A percentile compares a stretch with the other conserved stretches of the same genome.
phyloP scores from a whole-genome alignment of 2,797 vertebrate species.

The Syngnathus rostellatus region DNA sequence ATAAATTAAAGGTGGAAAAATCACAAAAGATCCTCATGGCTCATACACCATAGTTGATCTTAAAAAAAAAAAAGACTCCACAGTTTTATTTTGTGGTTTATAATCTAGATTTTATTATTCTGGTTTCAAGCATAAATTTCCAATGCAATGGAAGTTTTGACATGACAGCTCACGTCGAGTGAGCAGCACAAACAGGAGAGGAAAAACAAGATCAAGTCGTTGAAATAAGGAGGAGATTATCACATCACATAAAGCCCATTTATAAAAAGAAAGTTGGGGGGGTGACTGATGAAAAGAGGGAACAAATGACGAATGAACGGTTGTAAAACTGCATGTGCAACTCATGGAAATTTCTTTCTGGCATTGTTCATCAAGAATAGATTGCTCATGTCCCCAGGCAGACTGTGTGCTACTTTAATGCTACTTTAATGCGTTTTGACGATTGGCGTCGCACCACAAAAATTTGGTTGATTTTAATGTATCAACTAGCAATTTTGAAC shows the following conservation, averaged over 20 bases:
- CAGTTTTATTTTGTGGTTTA: slow-evolving; percentile 61
- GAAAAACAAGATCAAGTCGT: slow-evolving; percentile 45
- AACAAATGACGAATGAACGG: slow-evolving; percentile 9
- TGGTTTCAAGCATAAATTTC: slow-evolving; percentile 66
- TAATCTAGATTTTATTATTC: slow-evolving; percentile 68
- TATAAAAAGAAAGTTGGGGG: slow-evolving; percentile 15
- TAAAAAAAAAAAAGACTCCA: slow-evolving; percentile 32
- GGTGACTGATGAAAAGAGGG: slow-evolving; percentile 7
- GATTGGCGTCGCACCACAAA: too few species aligned
- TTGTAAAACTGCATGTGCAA: not conserved
- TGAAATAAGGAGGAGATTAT: slow-evolving; percentile 66
- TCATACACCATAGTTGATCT: slow-evolving; percentile 11
- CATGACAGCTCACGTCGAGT: slow-evolving; percentile 38
- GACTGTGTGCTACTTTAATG: not conserved
- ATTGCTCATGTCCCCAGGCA: not conserved
- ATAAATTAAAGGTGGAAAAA: slow-evolving; percentile 29
- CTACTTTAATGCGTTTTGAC: too few species aligned
- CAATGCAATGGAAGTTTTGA: slow-evolving; percentile 64
- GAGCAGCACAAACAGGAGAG: slow-evolving; percentile 37
- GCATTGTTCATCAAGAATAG: not conserved
- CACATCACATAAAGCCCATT: slow-evolving; percentile 54
- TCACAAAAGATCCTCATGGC: slow-evolving; percentile 37
- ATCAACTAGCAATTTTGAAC: not conserved
- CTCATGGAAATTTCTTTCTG: not conserved
- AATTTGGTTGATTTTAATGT: too few species aligned